Base-by-base conservation (phyloP, 1,140 invertebrate species). In the Drosophila repleta region DNA sequence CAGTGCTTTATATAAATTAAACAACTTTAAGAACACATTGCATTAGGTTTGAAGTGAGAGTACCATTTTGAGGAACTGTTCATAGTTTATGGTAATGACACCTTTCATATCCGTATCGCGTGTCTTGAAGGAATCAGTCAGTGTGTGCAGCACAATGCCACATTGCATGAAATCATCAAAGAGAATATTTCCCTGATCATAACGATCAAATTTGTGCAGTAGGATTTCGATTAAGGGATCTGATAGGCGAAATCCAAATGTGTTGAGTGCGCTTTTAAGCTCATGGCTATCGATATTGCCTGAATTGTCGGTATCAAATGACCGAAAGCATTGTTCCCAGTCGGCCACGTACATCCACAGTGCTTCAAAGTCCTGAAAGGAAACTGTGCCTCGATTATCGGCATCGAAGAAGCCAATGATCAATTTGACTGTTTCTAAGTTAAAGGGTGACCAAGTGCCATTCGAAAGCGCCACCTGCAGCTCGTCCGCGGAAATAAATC, bases 131-230 rank as follows among this genome's bases (percentile, higher is more conserved):
- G 97, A 94, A 63, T 95, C 92, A 39, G 98, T 99, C 67, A 99
- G 92, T 1, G 96, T 98, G 97, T 98, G 45, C 13, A 99, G 92
- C 18, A 97, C 95, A 61, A 99, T 94, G 91, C 97, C 98, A 84
- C 97, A 98, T 91, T 99, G 98, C 80, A 99, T 99, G 90, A 99
- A 99, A 92, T 99, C 98, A 94, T 99, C 98, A 94, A 99, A 99
- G 26, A 97, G 94, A 72, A 99, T 97, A 1, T 95, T 96, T 24
- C 96, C 96, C 79, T 94, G 93, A 13, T 97, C 97, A 85, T 95
- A 95, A 75, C 98, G 93, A 92, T 99, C 98, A 93, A 98, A 99
- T 92, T 99, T 99, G 65, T 95, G 94, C 29, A 99, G 93, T 76
- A 99, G 93, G 26, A 96, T 94, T 68, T 94, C 93, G 70, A 98